Evolutionary conservation across 2,888 invertebrate genomes (phyloP), one percentile per base, ranked within the genome.

Genomic region (Athripsodes cinereus): DNA sequence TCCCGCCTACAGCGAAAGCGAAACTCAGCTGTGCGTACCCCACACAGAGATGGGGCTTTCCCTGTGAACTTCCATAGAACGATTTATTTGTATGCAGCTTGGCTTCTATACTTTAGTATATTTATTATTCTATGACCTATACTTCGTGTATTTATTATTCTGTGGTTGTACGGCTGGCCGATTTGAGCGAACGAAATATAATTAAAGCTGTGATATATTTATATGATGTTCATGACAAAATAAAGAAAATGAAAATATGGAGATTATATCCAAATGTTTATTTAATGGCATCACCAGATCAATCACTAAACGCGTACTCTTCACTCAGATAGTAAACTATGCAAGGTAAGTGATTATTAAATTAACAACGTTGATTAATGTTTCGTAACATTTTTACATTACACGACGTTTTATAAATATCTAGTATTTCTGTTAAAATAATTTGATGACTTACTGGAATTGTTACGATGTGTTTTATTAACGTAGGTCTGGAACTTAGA

Each of bases 231-330:
- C 10, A 10, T 26, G 26, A 26, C 10, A 26, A 26, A 3, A 26
- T 6, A 10, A 51, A 58, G 60, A 62, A 61, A 74, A 78, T 78
- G 76, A 69, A 72, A 79, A 74, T 77, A 79, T 79, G 78, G 76
- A 78, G 72, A 71, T 77, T 72, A 70, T 79, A 68, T 69, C 74
- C 69, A 75, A 74, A 75, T 72, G 75, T 71, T 66, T 76, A 60
- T 72, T 73, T 55, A 69, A 69, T 69, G 75, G 70, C 68, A 71
- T 71, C 46, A 62, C 75, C 67, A 72, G 71, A 68, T 68, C 72
- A 63, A 70, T 74, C 63, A 70, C 71, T 59, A 71, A 74, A 70
- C 75, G 72, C 66, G 69, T 77, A 66, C 61, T 78, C 64, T 65
- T 74, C 67, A 74, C 70, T 60, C 74, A 77, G 67, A 69, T 78